Evolutionary conservation across 2,797 vertebrate genomes (phyloP).

Genomic region (Hypotaenidia okinawae): DNA sequence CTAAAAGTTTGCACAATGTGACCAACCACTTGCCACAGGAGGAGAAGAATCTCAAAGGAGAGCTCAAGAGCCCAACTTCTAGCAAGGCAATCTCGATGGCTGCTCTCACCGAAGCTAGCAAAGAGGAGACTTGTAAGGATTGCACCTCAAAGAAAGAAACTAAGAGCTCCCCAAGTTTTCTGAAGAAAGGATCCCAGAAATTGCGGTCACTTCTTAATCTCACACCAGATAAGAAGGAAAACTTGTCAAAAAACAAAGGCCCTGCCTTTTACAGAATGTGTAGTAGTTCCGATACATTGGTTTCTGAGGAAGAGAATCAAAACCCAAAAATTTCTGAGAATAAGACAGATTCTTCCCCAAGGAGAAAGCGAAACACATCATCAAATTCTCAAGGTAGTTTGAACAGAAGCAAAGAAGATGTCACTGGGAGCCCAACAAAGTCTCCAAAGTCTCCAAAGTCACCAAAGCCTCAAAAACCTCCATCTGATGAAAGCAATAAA

Average conservation of each 20-base stretch:
- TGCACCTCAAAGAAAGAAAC: slow-evolving; percentile 69
- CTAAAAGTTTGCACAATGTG: slow-evolving; percentile 76
- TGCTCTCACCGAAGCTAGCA: slow-evolving; percentile 73
- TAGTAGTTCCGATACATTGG: slow-evolving; percentile 87
- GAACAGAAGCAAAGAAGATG: slow-evolving; percentile 79
- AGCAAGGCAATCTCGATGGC: slow-evolving; percentile 85
- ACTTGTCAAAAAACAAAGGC: slow-evolving; percentile 75
- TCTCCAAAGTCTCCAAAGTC: slow-evolving; percentile 54
- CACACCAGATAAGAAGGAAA: slow-evolving; percentile 86
- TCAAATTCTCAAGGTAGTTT: slow-evolving; percentile 77
- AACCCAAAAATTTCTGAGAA: slow-evolving; percentile 69
- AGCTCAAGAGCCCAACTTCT: slow-evolving; percentile 72
- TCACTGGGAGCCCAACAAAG: slow-evolving; percentile 40
- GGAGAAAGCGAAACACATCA: slow-evolving; percentile 74
- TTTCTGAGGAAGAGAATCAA: slow-evolving; percentile 80
- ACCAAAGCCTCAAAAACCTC: slow-evolving; percentile 54
- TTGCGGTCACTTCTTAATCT: slow-evolving; percentile 89
- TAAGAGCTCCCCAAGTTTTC: slow-evolving; percentile 80
- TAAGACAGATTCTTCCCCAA: slow-evolving; percentile 67
- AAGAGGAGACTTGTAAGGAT: slow-evolving; percentile 76
- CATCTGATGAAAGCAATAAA: slow-evolving; percentile 65
- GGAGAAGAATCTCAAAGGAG: slow-evolving; percentile 77
- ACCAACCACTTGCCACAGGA: slow-evolving; percentile 70
- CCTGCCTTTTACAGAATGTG: slow-evolving; percentile 80
- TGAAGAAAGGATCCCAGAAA: slow-evolving; percentile 88